A percentile compares a stretch with the other conserved stretches of the same genome.
phyloP scores from a whole-genome alignment of 2,797 vertebrate species.

The Dipus sagitta region DNA sequence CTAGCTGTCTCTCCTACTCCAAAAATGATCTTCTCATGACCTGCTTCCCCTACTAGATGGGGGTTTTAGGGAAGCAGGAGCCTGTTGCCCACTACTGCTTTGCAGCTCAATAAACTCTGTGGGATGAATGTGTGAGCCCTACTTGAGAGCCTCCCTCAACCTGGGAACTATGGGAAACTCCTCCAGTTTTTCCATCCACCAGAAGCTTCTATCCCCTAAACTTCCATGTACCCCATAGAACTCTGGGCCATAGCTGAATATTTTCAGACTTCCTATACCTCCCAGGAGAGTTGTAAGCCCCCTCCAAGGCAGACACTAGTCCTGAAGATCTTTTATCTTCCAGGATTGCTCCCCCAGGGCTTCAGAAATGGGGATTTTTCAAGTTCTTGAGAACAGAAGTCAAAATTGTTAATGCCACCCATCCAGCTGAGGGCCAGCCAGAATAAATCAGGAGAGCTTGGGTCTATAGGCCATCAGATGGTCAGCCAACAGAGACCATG shows the following conservation, averaged over 20 bases:
- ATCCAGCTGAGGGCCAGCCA: background rate
- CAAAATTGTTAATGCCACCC: background rate
- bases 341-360: background rate
- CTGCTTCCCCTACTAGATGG: background rate
- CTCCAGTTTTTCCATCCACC: background rate
- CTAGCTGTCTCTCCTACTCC: background rate
- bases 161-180: background rate
- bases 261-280: background rate
- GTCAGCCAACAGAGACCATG: background rate
- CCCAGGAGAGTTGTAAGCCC: background rate
- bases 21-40: background rate
- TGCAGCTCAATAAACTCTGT: background rate
- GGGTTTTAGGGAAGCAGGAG: background rate
- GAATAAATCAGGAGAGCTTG: background rate
- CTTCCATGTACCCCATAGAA: background rate
- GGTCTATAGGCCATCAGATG: background rate
- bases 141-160: background rate
- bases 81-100: background rate
- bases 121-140: background rate
- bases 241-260: accelerated
- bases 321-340: background rate
- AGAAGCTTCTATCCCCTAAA: background rate
- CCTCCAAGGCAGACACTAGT: background rate
- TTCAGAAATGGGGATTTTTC: background rate
- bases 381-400: background rate